Evolutionary conservation across 2,797 vertebrate genomes (phyloP), one percentile per base, ranked within the genome.

Genomic region (Myiothlypis chrysogaster): DNA sequence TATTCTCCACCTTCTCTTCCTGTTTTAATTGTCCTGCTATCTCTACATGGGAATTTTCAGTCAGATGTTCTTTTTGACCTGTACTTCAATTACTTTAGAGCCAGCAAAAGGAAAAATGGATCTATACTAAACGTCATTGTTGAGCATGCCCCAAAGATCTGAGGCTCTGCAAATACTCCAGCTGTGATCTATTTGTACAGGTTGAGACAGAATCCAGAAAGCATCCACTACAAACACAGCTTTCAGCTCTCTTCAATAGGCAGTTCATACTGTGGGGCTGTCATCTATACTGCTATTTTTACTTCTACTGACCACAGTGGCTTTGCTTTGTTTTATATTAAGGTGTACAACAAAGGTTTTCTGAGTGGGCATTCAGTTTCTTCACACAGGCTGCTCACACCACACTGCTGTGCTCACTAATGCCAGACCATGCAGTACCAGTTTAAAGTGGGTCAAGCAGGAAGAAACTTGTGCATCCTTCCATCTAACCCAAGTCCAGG

Each of bases 11-110:
- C n/a, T 84, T 89, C 86, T 92, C 39, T 69, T 61, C 37, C 69
- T 28, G 9, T 83, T 96, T 87, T 90, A 96, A 92, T 94, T 95
- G 84, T 66, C 90, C 57, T 63, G 32, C 60, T 87, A 59, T 55
- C 80, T 81, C 37, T 14, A 76, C 82, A 83, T 50, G 56, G 21
- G 18, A 89, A 80, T 89, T 95, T 93, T 93, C 86, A 94, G 46
- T 71, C 32, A 89, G 90, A 83, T 95, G 83, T n/a, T 81, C 78
- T 82, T 89, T 91, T 83, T 94, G 88, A 95, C 90, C 94, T 89
- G 28, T 60, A 63, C 59, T 85, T 60, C 60, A 73, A 83, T 63
- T 81, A 63, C 50, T 91, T 96, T 73, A 46, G 69, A 92, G 61
- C 60, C 17, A 90, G 59, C 15, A 92, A 93, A 95, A 94, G 52